Base-by-base conservation (phyloP, 1,140 invertebrate genomes). In the Drosophila ogumai region DNA sequence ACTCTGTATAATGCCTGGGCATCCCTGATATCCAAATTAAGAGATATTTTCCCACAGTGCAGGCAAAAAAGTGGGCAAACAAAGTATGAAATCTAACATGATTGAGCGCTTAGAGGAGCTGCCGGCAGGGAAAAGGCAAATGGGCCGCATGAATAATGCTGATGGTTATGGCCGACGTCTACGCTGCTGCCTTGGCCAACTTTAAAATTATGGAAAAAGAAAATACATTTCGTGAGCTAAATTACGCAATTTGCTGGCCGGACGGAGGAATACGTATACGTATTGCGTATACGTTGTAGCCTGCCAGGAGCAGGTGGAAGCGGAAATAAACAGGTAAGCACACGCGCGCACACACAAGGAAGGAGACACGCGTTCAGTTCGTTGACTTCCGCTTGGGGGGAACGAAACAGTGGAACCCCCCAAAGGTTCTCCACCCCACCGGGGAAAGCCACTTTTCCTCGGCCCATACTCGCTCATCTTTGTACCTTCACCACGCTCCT, bases 161-260 rank as follows among this genome's bases (percentile, higher is more conserved):
- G 56, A 79, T 79, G 77, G 49, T 74, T 74, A 79, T 78, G 59
- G 55, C 25, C 46, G 5, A 55, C 10, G 41, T 32, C 43, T 44
- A 12, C 15, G 2, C 6, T 49, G 4, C 28, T 36, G 36, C n/a
- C 66, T 22, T 32, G 50, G 50, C 67, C 52, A 44, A 71, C 49
- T 77, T 77, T 71, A 69, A 52, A 77, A 63, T 75, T 57, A 79
- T 56, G 28, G 55, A 46, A 65, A 71, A 71, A 73, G 32, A 72
- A 79, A 72, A 73, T 66, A 66, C 56, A 79, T 79, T 73, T 79
- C 49, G 46, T 54, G 55, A 64, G 76, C 55, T 73, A 79, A 79
- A 79, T 79, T 79, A 79, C 75, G 75, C 75, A 79, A 73, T 79
- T 79, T 79, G 43, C 54, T 79, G 60, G 76, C 56, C 75, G 56